These are phyloP conservation scores for Benthochromis sp. DNA, from an alignment of 2,113 vertebrate species.

Conservation along the genomic window DNA sequence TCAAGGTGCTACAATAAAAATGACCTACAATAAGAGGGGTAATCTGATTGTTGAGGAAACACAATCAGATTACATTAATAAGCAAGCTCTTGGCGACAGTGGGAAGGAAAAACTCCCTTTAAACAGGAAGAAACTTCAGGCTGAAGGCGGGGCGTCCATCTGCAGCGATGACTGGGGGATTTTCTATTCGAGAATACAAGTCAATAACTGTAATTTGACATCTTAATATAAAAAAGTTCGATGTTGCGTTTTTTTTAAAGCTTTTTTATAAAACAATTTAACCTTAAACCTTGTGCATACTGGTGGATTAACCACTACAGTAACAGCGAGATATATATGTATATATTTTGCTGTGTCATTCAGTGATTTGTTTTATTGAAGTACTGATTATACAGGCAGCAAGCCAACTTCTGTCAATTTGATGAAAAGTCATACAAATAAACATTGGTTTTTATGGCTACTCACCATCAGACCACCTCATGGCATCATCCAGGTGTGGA, in stretches of 20 bases:
- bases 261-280: neutral
- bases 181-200: neutral
- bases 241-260: fast-evolving
- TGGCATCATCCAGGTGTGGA: constrained; percentile 81
- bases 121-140: neutral
- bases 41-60: neutral
- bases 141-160: neutral
- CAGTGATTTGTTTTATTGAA: neutral
- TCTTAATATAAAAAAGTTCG: neutral
- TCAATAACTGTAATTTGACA: neutral
- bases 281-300: neutral
- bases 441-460: neutral
- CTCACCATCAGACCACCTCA: constrained; percentile 95
- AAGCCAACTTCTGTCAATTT: neutral
- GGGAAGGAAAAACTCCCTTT: neutral
- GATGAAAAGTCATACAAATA: neutral
- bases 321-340: neutral
- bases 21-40: neutral
- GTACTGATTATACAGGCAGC: neutral
- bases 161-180: neutral
- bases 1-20: neutral
- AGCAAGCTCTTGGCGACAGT: neutral
- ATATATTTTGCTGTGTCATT: neutral
- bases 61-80: neutral
- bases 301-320: neutral